These are phyloP conservation scores for Ammospiza nelsoni DNA, from an alignment of 2,113 vertebrate species.

Conservation along the genomic window DNA sequence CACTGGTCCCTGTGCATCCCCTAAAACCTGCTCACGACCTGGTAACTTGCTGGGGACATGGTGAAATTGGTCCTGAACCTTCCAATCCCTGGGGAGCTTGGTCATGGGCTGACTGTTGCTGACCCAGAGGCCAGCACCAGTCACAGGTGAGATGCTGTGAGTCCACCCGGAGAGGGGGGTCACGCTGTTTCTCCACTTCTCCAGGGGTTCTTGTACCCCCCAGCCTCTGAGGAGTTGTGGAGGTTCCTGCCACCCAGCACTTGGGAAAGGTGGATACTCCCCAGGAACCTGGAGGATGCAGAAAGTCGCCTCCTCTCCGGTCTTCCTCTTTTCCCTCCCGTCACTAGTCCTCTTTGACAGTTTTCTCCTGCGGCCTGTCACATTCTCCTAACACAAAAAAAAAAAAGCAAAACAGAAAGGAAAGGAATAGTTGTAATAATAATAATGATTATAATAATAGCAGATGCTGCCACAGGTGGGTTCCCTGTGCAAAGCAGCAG, in stretches of 20 bases:
- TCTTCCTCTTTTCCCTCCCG: not conserved
- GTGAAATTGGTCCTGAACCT: not conserved
- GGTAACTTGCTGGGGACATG: not conserved
- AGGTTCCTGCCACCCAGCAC: accelerated
- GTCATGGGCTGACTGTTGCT: not conserved
- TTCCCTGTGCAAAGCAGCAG: constrained; percentile 20
- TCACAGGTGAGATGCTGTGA: not conserved
- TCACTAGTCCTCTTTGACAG: not conserved
- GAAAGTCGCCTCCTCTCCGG: not conserved
- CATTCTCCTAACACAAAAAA: not conserved
- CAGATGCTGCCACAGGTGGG: constrained; percentile 11
- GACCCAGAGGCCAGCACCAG: not conserved
- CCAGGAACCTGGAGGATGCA: not conserved
- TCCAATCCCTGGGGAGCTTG: accelerated
- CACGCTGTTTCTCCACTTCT: not conserved
- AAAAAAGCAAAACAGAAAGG: not conserved
- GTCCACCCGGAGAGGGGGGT: not conserved
- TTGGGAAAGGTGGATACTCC: not conserved
- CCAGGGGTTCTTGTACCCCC: not conserved
- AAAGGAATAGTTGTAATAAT: constrained; percentile 41
- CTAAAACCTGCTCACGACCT: not conserved
- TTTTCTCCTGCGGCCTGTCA: constrained; percentile 25
- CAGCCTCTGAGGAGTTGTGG: not conserved
- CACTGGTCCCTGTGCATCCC: not conserved
- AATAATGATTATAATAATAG: constrained; percentile 61